Conservation (phyloP, 2,797 vertebrate species). For the Octomys mimax region DNA sequence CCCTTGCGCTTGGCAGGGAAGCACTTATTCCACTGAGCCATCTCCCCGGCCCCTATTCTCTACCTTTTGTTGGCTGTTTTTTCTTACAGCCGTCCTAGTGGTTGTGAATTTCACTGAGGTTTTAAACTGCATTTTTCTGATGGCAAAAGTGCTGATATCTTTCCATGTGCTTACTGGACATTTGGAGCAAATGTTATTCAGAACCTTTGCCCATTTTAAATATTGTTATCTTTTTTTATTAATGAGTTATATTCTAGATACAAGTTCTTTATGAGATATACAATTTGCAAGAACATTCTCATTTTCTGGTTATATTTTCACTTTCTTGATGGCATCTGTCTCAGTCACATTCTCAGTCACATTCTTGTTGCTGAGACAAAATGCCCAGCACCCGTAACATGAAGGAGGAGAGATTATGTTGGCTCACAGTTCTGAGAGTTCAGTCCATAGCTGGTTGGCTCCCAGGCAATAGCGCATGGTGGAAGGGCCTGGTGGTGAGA, state of each 20-base stretch:
- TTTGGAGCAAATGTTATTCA: background rate
- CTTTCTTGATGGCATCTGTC: background rate
- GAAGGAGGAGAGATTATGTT: background rate
- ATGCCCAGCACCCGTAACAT: too few species aligned
- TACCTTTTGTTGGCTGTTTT: background rate
- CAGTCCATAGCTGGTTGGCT: background rate
- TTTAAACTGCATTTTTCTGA: background rate
- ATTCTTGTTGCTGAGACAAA: background rate
- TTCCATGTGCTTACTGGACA: background rate
- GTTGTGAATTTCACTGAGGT: background rate
- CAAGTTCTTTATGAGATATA: background rate
- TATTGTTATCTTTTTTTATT: background rate
- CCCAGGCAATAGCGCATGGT: background rate
- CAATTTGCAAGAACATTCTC: background rate
- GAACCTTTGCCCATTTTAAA: background rate
- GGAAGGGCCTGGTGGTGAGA: background rate
- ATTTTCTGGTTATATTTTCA: background rate
- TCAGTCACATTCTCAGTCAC: background rate
- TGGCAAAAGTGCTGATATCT: background rate
- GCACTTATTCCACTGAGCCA: too few species aligned
- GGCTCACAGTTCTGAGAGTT: background rate
- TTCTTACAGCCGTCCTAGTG: background rate
- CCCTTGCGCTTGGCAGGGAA: too few species aligned
- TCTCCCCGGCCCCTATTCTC: too few species aligned
- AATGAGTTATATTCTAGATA: background rate